Percentiles rank a stretch among this genome's conserved stretches.
Evolutionary conservation across 2,888 invertebrate species (phyloP).

Genomic region (Nomada flava): DNA sequence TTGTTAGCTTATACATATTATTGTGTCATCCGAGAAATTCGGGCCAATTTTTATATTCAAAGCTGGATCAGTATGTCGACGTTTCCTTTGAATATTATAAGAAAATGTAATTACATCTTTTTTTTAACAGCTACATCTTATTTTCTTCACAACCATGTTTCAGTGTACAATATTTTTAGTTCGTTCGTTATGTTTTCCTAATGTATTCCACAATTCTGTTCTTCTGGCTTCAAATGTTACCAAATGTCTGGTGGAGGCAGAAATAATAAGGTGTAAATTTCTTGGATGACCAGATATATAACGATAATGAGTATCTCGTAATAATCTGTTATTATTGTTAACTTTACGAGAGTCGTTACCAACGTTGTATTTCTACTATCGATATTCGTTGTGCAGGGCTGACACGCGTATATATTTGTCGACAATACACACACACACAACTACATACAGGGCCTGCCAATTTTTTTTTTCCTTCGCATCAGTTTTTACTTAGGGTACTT

Average conservation of each 20-base stretch:
- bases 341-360: constrained; percentile 82
- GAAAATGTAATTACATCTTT: not conserved
- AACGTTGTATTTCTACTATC: constrained; percentile 82
- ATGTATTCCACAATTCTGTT: not conserved
- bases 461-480: constrained; percentile 46
- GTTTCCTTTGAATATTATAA: not conserved
- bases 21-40: constrained; percentile 45
- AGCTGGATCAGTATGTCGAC: not conserved
- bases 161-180: not conserved
- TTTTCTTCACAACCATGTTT: not conserved
- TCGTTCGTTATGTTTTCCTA: not conserved
- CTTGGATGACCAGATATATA: constrained; percentile 24
- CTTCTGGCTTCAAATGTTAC: not conserved
- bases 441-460: constrained; percentile 58
- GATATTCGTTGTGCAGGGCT: constrained; percentile 73
- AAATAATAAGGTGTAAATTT: not conserved
- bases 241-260: not conserved
- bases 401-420: constrained; percentile 54
- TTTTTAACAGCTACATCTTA: too few species aligned
- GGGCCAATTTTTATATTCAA: not conserved
- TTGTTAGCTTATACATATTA: constrained; percentile 75
- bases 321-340: constrained; percentile 83
- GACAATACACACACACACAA: constrained; percentile 33
- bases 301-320: constrained; percentile 71
- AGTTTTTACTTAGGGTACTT: constrained; percentile 56